These are phyloP conservation scores for Eublepharis macularius DNA, from an alignment of 2,113 vertebrate species.

Conservation along the genomic window DNA sequence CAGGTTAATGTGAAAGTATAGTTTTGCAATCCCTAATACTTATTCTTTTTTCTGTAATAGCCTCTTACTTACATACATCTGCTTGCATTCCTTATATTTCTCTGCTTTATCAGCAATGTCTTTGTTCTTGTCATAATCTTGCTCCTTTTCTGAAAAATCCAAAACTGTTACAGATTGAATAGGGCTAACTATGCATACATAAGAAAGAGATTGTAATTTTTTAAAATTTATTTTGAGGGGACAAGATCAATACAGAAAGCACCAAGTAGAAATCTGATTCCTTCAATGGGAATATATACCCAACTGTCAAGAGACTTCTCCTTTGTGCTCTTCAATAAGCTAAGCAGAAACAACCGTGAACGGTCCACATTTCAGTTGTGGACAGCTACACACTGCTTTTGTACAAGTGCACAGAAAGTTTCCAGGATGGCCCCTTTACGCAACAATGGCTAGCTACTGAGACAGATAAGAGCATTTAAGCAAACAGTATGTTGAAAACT, in stretches of 20 bases:
- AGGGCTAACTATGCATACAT: constrained; percentile 76
- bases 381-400: neutral
- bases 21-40: constrained; percentile 15
- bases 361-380: neutral
- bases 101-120: constrained; percentile 89
- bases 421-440: too few relatives aligned
- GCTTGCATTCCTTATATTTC: constrained; percentile 94
- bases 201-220: constrained; percentile 35
- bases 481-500: neutral
- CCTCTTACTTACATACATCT: constrained; percentile 84
- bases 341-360: neutral
- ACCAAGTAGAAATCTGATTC: neutral
- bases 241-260: neutral
- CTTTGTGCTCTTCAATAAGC: neutral
- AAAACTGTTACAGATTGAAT: constrained; percentile 81
- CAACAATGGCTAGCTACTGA: neutral
- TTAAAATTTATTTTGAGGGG: neutral
- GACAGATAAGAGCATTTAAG: neutral
- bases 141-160: constrained; percentile 87
- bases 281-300: neutral
- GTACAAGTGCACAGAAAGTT: neutral
- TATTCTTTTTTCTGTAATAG: constrained; percentile 35
- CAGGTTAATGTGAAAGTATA: neutral
- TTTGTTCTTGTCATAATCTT: constrained; percentile 88
- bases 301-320: neutral